A percentile compares a stretch with the other conserved stretches of the same genome.
These are phyloP conservation scores for Ivindomyrus marchei DNA, from an alignment of 2,113 vertebrate species.

Conservation along the genomic window DNA sequence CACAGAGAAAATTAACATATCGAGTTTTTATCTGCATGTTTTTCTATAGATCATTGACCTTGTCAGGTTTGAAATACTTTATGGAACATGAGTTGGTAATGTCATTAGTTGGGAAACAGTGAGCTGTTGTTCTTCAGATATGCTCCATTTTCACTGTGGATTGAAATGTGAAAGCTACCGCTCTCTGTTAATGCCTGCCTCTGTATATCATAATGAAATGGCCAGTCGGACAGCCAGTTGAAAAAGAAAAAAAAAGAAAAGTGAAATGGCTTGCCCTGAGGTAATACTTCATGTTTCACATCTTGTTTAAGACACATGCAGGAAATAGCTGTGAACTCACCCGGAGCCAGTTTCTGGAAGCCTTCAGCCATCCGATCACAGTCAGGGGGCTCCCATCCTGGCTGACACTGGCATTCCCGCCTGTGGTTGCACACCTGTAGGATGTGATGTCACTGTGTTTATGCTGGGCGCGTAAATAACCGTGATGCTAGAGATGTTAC, in stretches of 20 bases:
- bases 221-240: background rate
- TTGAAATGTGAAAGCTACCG: background rate
- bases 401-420: conserved; percentile 58
- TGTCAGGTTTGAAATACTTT: background rate
- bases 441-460: background rate
- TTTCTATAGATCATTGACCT: background rate
- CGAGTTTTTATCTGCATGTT: background rate
- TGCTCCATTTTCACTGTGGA: background rate
- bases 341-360: conserved; percentile 4
- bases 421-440: conserved; percentile 63
- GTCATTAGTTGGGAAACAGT: background rate
- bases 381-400: conserved; percentile 54
- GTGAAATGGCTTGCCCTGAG: background rate
- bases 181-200: background rate
- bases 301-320: background rate
- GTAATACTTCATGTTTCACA: background rate
- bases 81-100: background rate
- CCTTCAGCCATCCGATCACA: conserved; percentile 24
- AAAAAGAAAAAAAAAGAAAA: background rate
- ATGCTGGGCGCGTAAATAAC: background rate
- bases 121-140: background rate
- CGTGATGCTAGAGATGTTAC: background rate
- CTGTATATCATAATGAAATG: background rate
- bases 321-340: conserved; percentile 28
- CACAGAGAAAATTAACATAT: background rate